These are phyloP conservation scores for Diploptera punctata DNA, from an alignment of 2,888 invertebrate genomes.

Conservation along the genomic window DNA sequence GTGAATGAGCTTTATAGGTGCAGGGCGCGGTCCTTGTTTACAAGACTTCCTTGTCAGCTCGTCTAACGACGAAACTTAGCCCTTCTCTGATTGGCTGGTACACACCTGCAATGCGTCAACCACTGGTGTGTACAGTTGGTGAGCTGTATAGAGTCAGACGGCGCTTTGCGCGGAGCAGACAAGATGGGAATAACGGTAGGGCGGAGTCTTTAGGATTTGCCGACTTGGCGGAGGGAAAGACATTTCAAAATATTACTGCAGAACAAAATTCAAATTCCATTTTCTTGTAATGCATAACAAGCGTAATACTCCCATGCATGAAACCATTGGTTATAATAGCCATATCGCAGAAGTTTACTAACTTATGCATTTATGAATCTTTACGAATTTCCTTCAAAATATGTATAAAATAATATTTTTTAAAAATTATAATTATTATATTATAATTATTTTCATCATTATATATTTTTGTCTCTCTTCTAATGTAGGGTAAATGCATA, in stretches of 20 bases:
- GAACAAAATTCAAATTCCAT: constrained; percentile 14
- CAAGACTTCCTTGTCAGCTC: constrained; percentile 65
- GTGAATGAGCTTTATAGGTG: constrained; percentile 69
- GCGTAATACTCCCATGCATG: background rate
- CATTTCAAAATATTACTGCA: constrained; percentile 29
- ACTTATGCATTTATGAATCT: no score
- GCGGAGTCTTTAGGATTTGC: constrained; percentile 28
- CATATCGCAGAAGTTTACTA: no score
- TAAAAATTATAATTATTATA: no score
- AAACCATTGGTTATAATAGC: background rate
- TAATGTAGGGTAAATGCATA: no score
- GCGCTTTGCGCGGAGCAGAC: constrained; percentile 38
- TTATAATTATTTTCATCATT: no score
- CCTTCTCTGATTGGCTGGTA: constrained; percentile 77
- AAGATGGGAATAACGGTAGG: constrained; percentile 33
- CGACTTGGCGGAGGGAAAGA: constrained; percentile 9
- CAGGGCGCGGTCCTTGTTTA: constrained; percentile 76
- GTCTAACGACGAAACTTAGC: constrained; percentile 55
- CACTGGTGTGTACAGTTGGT: constrained; percentile 47
- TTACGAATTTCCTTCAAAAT: no score
- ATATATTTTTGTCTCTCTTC: no score
- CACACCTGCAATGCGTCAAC: constrained; percentile 89
- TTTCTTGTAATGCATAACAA: background rate
- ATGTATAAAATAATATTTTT: no score
- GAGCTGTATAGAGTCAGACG: constrained; percentile 36